A percentile compares a stretch with the other conserved stretches of the same genome.
These are phyloP conservation scores for Candidula unifasciata DNA, from an alignment of 2,888 invertebrate species.

Conservation along the genomic window DNA sequence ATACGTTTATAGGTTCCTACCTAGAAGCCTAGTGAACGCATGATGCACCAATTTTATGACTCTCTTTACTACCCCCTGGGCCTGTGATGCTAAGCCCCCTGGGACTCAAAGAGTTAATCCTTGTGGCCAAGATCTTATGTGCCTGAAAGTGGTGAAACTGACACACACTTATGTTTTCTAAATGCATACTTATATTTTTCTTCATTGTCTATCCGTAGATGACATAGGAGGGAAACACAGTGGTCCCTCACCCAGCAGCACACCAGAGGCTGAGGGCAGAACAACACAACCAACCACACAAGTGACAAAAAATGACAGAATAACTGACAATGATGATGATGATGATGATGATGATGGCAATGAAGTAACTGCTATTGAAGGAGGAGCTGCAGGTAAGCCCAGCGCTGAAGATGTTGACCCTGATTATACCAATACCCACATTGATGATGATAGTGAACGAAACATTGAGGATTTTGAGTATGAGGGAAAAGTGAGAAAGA, in stretches of 20 bases:
- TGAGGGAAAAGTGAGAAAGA: no score
- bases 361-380: not conserved
- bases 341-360: slow-evolving; percentile 7
- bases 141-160: no score
- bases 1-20: no score
- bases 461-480: not conserved
- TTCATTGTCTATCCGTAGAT: not conserved
- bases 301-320: not conserved
- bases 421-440: not conserved
- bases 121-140: no score
- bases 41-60: no score
- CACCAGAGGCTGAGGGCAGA: not conserved
- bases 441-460: not conserved
- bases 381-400: slow-evolving; percentile 32
- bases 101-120: no score
- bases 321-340: not conserved
- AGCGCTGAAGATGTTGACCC: not conserved
- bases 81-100: no score
- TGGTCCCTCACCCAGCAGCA: not conserved
- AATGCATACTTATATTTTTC: no score
- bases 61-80: no score
- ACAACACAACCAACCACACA: slow-evolving; percentile 3
- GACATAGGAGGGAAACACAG: not conserved
- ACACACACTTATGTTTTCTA: no score
- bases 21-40: no score